phyloP scores from a whole-genome alignment of 2,888 invertebrate genomes.

The Brachypalpus laphriformis region DNA sequence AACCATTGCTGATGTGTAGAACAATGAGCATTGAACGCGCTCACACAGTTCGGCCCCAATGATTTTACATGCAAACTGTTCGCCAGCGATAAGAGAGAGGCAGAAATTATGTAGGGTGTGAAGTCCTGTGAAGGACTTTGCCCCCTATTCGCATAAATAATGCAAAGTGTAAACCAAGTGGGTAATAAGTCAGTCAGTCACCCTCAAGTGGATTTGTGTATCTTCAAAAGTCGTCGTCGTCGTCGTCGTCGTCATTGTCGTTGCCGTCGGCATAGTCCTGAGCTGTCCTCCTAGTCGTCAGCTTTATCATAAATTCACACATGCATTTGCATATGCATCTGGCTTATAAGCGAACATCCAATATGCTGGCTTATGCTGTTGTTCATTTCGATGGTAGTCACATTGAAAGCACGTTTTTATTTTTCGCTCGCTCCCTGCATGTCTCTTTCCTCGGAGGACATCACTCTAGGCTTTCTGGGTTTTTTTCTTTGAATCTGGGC shows the following conservation, averaged over 20 bases:
- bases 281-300: conserved; percentile 33
- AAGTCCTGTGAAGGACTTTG: conserved; percentile 58
- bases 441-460: conserved; percentile 27
- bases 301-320: conserved; percentile 66
- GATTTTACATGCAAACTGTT: conserved; percentile 71
- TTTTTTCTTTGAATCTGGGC: conserved; percentile 52
- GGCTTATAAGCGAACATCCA: conserved; percentile 66
- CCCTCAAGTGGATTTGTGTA: conserved; percentile 75
- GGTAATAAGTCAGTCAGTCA: conserved; percentile 76
- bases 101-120: conserved; percentile 18
- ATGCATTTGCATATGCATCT: conserved; percentile 70
- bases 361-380: conserved; percentile 29
- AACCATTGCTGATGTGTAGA: conserved; percentile 40
- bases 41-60: conserved; percentile 65
- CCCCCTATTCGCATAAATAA: conserved; percentile 70
- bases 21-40: conserved; percentile 68
- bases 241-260: conserved; percentile 1
- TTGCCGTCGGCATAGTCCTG: conserved; percentile 8
- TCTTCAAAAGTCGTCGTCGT: conserved; percentile 57
- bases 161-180: conserved; percentile 76
- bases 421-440: background rate
- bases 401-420: conserved; percentile 26
- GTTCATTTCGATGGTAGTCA: conserved; percentile 28
- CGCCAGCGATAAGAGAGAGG: conserved; percentile 55
- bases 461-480: conserved; percentile 32